These are phyloP conservation scores for Mormoops blainvillei DNA, from an alignment of 2,113 vertebrate species.

Conservation along the genomic window DNA sequence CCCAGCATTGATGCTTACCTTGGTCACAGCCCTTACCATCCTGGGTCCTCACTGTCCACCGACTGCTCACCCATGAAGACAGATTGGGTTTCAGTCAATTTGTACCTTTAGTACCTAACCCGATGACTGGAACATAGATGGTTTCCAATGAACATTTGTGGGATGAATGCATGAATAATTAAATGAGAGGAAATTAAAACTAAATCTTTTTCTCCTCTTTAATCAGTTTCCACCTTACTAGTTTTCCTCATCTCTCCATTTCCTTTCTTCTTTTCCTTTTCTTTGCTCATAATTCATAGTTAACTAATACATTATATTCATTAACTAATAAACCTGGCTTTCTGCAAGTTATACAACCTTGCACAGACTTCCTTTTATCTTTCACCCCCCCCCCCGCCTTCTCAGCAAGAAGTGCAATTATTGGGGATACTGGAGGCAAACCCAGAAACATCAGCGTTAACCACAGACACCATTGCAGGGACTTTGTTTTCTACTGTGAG, in stretches of 20 bases:
- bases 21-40: background rate
- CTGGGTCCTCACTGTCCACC: background rate
- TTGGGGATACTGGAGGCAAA: background rate
- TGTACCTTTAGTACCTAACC: background rate
- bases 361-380: background rate
- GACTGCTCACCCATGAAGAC: background rate
- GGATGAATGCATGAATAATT: background rate
- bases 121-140: background rate
- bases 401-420: background rate
- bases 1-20: background rate
- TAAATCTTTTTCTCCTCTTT: background rate
- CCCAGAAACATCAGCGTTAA: background rate
- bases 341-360: background rate
- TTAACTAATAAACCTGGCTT: background rate
- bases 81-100: background rate
- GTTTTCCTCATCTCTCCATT: background rate
- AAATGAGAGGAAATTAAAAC: conserved; percentile 25
- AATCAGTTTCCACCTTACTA: background rate
- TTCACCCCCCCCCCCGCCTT: background rate
- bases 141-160: background rate
- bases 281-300: background rate
- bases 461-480: background rate
- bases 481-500: background rate
- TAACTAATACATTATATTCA: background rate
- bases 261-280: background rate